Conservation (phyloP, 2,888 invertebrate genomes). For the Xanthorhoe spadicearia region DNA sequence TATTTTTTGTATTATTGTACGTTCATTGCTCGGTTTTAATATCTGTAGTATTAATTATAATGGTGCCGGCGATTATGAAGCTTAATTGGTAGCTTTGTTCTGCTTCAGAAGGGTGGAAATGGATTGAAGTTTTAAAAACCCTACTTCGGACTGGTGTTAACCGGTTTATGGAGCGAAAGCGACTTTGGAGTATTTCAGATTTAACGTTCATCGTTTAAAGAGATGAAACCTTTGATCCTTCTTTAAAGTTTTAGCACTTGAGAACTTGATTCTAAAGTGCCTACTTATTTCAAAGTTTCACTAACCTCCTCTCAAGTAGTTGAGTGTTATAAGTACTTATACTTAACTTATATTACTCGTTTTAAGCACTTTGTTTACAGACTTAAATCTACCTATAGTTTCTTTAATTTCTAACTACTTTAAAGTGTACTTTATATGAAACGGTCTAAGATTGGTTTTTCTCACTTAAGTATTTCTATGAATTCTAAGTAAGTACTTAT, state of each 20-base stretch:
- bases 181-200: constrained; percentile 37
- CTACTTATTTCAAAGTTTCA: constrained; percentile 28
- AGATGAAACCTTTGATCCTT: constrained; percentile 34
- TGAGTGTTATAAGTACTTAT: neutral
- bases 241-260: constrained; percentile 29
- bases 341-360: neutral
- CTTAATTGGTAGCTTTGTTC: constrained; percentile 76
- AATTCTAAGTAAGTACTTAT: neutral
- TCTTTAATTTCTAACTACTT: neutral
- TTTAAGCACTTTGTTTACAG: neutral
- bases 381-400: neutral
- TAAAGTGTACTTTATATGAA: neutral
- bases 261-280: constrained; percentile 27
- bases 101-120: constrained; percentile 58
- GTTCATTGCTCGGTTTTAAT: constrained; percentile 74
- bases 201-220: constrained; percentile 34
- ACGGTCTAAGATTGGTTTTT: neutral
- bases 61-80: constrained; percentile 71
- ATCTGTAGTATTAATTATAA: constrained; percentile 78
- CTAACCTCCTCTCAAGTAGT: constrained; percentile 1
- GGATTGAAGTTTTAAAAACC: constrained; percentile 64
- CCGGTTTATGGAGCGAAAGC: constrained; percentile 51
- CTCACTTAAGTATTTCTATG: neutral
- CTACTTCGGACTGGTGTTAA: constrained; percentile 49
- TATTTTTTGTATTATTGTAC: constrained; percentile 69